Evolutionary conservation across 2,113 vertebrate genomes (phyloP).

Genomic region (Phalacrocorax brasilianus): DNA sequence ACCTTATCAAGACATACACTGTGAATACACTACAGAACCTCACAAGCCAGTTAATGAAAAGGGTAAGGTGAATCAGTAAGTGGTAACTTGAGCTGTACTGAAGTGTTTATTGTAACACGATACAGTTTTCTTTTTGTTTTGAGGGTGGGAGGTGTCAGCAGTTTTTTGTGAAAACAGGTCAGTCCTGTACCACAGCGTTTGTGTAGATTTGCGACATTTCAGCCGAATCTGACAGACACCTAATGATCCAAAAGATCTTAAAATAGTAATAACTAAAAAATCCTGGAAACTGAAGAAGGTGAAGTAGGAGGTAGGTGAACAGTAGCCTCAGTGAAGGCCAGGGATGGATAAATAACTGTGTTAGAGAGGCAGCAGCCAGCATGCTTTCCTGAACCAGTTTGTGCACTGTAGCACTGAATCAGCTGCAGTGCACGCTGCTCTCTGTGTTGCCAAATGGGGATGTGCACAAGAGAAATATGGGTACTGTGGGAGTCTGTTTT

Average conservation of each 20-base stretch:
- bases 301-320: neutral
- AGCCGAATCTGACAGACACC: neutral
- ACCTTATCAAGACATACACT: conserved; percentile 92
- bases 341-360: neutral
- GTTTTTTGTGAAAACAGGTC: neutral
- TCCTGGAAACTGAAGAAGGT: neutral
- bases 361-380: neutral
- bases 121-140: neutral
- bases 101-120: neutral
- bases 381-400: neutral
- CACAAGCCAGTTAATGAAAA: conserved; percentile 90
- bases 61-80: conserved; percentile 78
- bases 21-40: conserved; percentile 94
- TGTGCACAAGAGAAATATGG: neutral
- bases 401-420: neutral
- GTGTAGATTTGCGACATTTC: neutral
- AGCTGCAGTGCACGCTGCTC: rapidly evolving
- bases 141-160: neutral
- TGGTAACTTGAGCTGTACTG: neutral
- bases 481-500: neutral
- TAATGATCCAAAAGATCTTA: neutral
- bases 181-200: neutral
- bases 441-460: neutral
- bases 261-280: neutral
- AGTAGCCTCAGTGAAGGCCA: neutral